Conservation (phyloP, 2,888 invertebrate genomes). For the Meteorus cinctellus region DNA sequence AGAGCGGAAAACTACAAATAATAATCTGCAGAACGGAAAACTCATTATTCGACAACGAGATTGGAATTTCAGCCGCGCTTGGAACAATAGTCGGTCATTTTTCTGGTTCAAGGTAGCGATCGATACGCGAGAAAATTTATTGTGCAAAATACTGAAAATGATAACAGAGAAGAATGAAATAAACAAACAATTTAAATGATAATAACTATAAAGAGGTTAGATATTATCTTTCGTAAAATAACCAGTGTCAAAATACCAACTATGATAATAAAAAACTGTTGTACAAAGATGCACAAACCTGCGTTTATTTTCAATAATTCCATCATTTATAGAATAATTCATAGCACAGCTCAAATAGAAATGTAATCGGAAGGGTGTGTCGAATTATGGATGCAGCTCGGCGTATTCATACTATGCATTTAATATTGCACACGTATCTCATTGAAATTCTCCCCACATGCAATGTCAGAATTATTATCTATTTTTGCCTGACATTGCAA, state of each 20-base stretch:
- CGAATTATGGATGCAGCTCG: not conserved
- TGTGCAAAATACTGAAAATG: conserved; percentile 4
- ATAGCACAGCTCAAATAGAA: conserved; percentile 22
- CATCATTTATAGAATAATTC: conserved; percentile 38
- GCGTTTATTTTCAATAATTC: conserved; percentile 43
- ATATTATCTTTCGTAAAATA: conserved; percentile 73
- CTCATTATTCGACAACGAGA: conserved; percentile 50
- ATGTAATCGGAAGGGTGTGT: conserved; percentile 4
- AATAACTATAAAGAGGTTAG: conserved; percentile 67
- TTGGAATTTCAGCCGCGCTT: conserved; percentile 19
- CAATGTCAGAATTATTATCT: conserved; percentile 43
- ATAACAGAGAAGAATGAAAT: conserved; percentile 16
- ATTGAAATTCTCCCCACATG: conserved; percentile 21
- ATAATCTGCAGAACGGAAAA: conserved; percentile 40
- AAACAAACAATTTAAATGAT: conserved; percentile 52
- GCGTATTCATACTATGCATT: not conserved
- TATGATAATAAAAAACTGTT: conserved; percentile 70
- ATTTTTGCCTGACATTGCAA: conserved; percentile 42
- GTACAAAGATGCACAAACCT: conserved; percentile 66
- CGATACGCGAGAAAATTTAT: conserved; percentile 15
- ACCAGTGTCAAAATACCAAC: conserved; percentile 72
- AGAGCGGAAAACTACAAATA: conserved; percentile 21
- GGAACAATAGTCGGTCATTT: conserved; percentile 29
- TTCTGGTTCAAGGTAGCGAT: conserved; percentile 27
- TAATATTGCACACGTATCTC: conserved; percentile 22